These are phyloP conservation scores for Phaethon lepturus DNA, from an alignment of 2,113 vertebrate genomes.

Conservation along the genomic window DNA sequence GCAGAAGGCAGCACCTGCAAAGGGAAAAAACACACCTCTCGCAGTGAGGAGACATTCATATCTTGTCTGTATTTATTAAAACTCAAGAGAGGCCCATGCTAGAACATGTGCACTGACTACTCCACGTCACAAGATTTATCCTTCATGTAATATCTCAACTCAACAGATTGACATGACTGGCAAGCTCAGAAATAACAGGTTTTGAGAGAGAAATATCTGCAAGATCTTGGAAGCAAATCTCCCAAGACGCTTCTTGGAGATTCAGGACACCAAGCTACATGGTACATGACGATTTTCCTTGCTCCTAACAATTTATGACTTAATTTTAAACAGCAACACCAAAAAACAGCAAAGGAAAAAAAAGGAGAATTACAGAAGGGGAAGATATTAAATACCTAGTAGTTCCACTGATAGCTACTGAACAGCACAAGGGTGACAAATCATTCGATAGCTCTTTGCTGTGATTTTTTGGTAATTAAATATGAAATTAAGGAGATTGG, in stretches of 20 bases:
- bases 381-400: not conserved
- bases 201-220: not conserved
- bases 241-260: not conserved
- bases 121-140: not conserved
- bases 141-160: not conserved
- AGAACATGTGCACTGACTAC: not conserved
- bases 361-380: not conserved
- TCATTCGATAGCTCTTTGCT: not conserved
- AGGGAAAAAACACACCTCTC: not conserved
- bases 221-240: not conserved
- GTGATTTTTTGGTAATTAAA: not conserved
- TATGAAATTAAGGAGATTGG: not conserved
- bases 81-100: not conserved
- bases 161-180: not conserved
- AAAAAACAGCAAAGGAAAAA: not conserved
- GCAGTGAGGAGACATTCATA: not conserved
- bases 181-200: not conserved
- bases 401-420: not conserved
- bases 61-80: not conserved
- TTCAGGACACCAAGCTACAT: not conserved
- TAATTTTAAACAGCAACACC: not conserved
- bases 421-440: not conserved
- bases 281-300: not conserved
- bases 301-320: not conserved
- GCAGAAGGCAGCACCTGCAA: slow-evolving; percentile 16